A percentile compares a stretch with the other conserved stretches of the same genome.
Evolutionary conservation across 2,888 invertebrate genomes (phyloP).

Genomic region (Chrysolina oricalcia): DNA sequence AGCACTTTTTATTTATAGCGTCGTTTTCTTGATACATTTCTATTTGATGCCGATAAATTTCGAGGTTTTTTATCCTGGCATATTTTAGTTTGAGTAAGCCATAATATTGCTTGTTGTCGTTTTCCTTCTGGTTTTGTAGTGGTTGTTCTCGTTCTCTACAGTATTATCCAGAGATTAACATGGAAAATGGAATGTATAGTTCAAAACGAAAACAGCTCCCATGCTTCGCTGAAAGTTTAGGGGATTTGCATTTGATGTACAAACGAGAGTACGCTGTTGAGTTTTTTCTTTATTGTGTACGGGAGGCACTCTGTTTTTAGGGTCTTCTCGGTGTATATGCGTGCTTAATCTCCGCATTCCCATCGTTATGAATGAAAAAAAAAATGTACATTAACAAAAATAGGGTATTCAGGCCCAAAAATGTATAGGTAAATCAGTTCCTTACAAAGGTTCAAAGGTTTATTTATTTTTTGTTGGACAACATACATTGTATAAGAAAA

Average conservation of each 20-base stretch:
- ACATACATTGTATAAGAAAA: too few species aligned
- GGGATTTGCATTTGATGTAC: slow-evolving; percentile 2
- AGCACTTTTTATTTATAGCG: slow-evolving; percentile 19
- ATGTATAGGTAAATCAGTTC: too few species aligned
- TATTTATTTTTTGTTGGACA: too few species aligned
- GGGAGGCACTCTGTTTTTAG: too few species aligned
- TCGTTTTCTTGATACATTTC: slow-evolving; percentile 3
- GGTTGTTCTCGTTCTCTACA: background rate
- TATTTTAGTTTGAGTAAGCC: background rate
- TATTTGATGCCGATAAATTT: background rate
- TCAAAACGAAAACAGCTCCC: background rate
- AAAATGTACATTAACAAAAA: too few species aligned
- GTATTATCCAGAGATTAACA: background rate
- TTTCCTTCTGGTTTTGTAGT: background rate
- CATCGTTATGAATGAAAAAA: too few species aligned
- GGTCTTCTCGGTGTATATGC: too few species aligned
- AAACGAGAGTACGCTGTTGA: background rate
- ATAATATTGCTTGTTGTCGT: background rate
- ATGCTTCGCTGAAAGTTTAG: slow-evolving; percentile 1
- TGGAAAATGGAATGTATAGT: slow-evolving; percentile 3
- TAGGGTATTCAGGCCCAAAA: too few species aligned
- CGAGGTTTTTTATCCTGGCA: background rate
- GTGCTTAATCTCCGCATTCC: too few species aligned
- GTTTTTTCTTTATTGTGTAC: background rate
- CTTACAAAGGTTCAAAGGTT: too few species aligned